These are phyloP conservation scores for Rhagonycha lutea DNA, from an alignment of 2,888 invertebrate genomes.

Conservation along the genomic window DNA sequence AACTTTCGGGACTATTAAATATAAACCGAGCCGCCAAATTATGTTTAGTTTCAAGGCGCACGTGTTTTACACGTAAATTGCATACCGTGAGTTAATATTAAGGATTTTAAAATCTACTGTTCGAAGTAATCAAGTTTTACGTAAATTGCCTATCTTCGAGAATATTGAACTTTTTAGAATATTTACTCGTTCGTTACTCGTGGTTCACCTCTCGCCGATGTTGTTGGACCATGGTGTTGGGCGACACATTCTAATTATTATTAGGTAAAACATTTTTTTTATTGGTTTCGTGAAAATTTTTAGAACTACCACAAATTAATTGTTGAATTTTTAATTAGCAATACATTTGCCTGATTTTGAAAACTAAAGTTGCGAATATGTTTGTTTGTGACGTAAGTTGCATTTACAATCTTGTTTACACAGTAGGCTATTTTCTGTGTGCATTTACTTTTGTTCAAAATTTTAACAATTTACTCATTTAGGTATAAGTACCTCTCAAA, in stretches of 20 bases:
- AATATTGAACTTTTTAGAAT: conserved; percentile 1
- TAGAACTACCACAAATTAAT: background rate
- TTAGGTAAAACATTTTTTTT: no score
- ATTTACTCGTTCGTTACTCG: background rate
- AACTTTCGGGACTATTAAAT: background rate
- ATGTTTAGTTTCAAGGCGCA: conserved; percentile 12
- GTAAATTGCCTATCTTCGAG: background rate
- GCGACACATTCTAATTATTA: background rate
- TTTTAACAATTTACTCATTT: no score
- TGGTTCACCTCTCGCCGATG: background rate
- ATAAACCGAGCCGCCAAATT: conserved; percentile 9
- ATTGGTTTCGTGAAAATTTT: background rate
- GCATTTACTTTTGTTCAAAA: no score
- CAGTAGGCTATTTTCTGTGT: no score
- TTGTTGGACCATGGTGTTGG: background rate
- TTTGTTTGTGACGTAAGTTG: no score
- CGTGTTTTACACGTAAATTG: conserved; percentile 16
- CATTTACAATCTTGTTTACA: no score
- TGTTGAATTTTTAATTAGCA: no score
- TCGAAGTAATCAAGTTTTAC: background rate
- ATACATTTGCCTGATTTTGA: no score
- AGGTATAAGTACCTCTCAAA: no score
- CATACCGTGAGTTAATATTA: conserved; percentile 6
- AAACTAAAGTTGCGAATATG: no score
- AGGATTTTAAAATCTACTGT: background rate